A percentile compares a stretch with the other conserved stretches of the same genome.
These are phyloP conservation scores for Tonatia bakeri DNA, from an alignment of 2,113 vertebrate species.

Conservation along the genomic window DNA sequence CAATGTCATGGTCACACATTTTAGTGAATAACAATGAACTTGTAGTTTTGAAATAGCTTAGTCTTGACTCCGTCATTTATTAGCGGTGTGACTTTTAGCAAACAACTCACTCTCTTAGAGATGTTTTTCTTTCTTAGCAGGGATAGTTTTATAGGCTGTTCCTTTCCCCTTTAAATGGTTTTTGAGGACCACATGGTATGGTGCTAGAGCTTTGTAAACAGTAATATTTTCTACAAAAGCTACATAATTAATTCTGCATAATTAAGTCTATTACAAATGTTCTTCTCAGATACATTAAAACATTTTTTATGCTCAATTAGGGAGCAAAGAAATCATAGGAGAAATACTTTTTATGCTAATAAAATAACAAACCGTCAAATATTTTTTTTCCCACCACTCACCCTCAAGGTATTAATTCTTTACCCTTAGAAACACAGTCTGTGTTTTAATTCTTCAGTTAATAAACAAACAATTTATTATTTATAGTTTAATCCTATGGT, in stretches of 20 bases:
- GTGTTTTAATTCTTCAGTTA: background rate
- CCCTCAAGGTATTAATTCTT: background rate
- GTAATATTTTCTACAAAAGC: background rate
- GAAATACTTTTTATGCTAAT: background rate
- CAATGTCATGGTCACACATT: background rate
- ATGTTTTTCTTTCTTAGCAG: background rate
- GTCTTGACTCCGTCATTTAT: background rate
- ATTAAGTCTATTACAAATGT: background rate
- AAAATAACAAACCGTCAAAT: background rate
- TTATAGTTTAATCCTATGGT: background rate
- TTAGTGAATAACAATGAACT: background rate
- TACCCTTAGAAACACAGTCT: background rate
- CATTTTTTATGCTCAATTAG: background rate
- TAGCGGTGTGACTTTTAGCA: background rate
- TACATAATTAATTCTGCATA: background rate
- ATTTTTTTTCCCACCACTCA: background rate
- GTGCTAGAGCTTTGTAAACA: background rate
- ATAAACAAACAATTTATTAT: background rate
- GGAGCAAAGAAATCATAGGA: background rate
- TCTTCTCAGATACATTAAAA: background rate
- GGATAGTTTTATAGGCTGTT: background rate
- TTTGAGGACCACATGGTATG: background rate
- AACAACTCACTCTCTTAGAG: constrained; percentile 2
- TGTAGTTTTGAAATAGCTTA: background rate
- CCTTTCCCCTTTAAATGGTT: background rate